Conservation (phyloP, 2,113 vertebrate genomes). For the Ictalurus punctatus region DNA sequence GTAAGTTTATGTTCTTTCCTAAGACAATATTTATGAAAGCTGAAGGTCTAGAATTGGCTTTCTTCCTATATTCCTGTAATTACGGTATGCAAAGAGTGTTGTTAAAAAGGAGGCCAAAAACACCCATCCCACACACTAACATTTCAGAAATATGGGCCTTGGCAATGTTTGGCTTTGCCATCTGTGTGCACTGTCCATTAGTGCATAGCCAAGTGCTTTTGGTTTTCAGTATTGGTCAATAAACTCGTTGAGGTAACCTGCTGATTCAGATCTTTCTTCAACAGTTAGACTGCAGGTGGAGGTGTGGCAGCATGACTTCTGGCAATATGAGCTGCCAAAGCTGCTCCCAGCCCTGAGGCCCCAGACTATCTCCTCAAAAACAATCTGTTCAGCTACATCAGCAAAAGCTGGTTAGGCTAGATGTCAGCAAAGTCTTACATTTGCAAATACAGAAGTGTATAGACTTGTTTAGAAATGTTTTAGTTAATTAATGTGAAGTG, state of each 20-base stretch:
- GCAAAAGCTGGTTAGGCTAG: constrained; percentile 41
- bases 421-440: background rate
- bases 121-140: background rate
- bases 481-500: constrained; percentile 3
- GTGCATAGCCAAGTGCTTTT: background rate
- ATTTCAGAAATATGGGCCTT: background rate
- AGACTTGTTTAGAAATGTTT: constrained; percentile 24
- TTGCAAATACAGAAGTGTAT: background rate
- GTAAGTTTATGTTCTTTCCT: background rate
- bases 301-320: constrained; percentile 37
- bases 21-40: background rate
- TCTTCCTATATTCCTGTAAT: background rate
- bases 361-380: constrained; percentile 35
- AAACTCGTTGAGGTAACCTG: constrained; percentile 17
- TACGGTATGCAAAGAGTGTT: background rate
- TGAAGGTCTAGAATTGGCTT: background rate
- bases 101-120: background rate
- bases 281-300: constrained; percentile 43
- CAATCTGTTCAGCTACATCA: constrained; percentile 41
- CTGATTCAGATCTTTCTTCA: constrained; percentile 37
- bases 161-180: background rate
- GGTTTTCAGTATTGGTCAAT: constrained; percentile 5
- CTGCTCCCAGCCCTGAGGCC: constrained; percentile 32
- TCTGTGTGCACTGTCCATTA: constrained; percentile 3
- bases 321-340: constrained; percentile 29